Evolutionary conservation across 2,113 vertebrate species (phyloP), one percentile per base, ranked within the genome.

Genomic region (Hepsetus odoe): DNA sequence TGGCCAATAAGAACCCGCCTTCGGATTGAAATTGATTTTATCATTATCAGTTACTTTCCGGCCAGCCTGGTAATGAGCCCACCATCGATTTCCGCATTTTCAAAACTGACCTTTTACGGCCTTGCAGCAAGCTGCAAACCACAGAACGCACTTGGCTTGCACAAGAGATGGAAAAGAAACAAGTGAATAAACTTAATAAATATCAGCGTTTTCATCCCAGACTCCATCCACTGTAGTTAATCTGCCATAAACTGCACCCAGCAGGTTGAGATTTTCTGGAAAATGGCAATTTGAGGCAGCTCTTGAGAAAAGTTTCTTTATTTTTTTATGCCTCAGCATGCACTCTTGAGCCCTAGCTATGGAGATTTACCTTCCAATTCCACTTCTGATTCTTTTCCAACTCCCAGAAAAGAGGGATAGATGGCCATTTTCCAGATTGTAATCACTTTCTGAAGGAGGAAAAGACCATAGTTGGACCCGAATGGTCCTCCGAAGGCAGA

Each of bases 11-110:
- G 42, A 78, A 78, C 67, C 74, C 53, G 64, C 49, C 16, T 66
- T 68, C 55, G 26, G 59, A 78, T 82, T 70, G 70, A 40, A 82
- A 82, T 79, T 65, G 81, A 82, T 82, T 82, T 82, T 65, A 79
- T 79, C 46, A 74, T 82, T 82, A 79, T 82, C 76, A 71, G 76
- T 71, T 79, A 78, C 76, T 75, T 59, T 79, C 49, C 13, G 56
- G 33, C 77, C 56, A 3, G 81, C n/a, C 72, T 49, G 49, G 44
- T 79, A 79, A 83, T 79, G 72, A 83, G 53, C 56, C 46, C 10
- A 6, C 28, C n/a, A 79, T 83, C 5, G 72, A 83, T 83, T 66
- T 67, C 32, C 8, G 38, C 33, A 42, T 42, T 75, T 78, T 33
- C 6, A 42, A 56, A 66, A 32, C 35, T 24, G 72, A 66, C 32